Evolutionary conservation across 2,888 invertebrate genomes (phyloP).

Genomic region (Thalpophila matura): DNA sequence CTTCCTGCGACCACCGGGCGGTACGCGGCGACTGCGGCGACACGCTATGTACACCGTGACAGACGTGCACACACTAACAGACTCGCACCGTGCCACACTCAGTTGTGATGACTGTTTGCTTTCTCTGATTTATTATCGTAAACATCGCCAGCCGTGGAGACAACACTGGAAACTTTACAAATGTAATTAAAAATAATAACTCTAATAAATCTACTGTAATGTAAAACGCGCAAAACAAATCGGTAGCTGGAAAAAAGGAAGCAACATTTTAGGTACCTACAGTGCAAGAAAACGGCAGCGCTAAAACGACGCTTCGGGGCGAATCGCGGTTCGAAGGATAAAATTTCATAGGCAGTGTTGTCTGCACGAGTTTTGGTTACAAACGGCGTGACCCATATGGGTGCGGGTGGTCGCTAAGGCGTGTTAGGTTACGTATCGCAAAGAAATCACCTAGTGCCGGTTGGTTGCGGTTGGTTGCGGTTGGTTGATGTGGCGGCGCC

Average conservation of each 20-base stretch:
- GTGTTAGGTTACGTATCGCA: slow-evolving; percentile 86
- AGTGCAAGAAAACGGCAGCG: slow-evolving; percentile 29
- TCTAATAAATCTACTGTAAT: slow-evolving; percentile 20
- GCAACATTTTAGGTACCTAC: slow-evolving; percentile 54
- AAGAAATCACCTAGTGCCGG: slow-evolving; percentile 91
- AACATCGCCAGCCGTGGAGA: slow-evolving; percentile 73
- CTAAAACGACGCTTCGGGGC: slow-evolving; percentile 37
- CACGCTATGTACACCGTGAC: slow-evolving; percentile 67
- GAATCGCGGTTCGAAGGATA: slow-evolving; percentile 2
- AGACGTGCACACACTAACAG: slow-evolving; percentile 75
- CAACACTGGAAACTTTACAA: slow-evolving; percentile 73
- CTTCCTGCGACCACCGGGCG: slow-evolving; percentile 85
- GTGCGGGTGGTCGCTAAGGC: slow-evolving; percentile 87
- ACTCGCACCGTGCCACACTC: slow-evolving; percentile 85
- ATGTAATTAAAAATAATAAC: slow-evolving; percentile 20
- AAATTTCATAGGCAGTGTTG: slow-evolving; percentile 66
- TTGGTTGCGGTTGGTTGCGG: slow-evolving; percentile 86
- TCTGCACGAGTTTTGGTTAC: slow-evolving; percentile 67
- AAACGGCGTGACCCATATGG: slow-evolving; percentile 78
- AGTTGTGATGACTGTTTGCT: slow-evolving; percentile 89
- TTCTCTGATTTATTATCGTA: slow-evolving; percentile 83
- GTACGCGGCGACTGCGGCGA: slow-evolving; percentile 23
- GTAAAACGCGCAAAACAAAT: slow-evolving; percentile 39
- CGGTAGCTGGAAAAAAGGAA: slow-evolving; percentile 27
- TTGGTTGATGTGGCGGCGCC: slow-evolving; percentile 85